Evolutionary conservation across 2,797 vertebrate genomes (phyloP).

Genomic region (Sorex maritimensis): DNA sequence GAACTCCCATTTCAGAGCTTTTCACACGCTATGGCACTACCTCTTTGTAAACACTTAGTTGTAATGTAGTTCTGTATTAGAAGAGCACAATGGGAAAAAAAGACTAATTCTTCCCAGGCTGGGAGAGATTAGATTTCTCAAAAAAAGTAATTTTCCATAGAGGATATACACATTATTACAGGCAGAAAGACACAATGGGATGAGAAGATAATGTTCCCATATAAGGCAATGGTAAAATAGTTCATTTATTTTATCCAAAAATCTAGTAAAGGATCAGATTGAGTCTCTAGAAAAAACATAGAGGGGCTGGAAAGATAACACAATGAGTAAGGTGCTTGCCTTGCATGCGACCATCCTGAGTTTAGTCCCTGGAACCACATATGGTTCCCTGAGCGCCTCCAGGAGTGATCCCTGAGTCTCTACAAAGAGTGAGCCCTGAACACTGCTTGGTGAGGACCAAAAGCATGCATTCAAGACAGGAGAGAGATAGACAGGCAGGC

Average conservation of each 20-base stretch:
- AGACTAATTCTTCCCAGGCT: slow-evolving; percentile 56
- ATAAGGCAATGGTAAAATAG: neutral
- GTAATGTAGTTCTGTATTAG: slow-evolving; percentile 47
- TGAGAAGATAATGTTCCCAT: neutral
- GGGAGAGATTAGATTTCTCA: slow-evolving; percentile 66
- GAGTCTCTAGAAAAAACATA: neutral
- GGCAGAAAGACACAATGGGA: neutral
- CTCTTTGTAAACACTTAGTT: slow-evolving; percentile 69
- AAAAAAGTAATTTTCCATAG: slow-evolving; percentile 74
- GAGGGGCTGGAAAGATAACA: too few relatives aligned
- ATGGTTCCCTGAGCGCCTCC: too few relatives aligned
- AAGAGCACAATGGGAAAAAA: slow-evolving; percentile 47
- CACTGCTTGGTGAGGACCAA: too few relatives aligned
- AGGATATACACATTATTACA: slow-evolving; percentile 28
- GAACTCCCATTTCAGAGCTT: slow-evolving; percentile 58
- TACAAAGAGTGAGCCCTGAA: too few relatives aligned
- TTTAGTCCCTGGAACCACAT: too few relatives aligned
- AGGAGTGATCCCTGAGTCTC: too few relatives aligned
- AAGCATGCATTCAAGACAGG: too few relatives aligned
- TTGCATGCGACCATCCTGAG: too few relatives aligned
- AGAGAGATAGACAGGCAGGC: too few relatives aligned
- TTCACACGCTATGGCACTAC: neutral
- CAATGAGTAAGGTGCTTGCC: too few relatives aligned
- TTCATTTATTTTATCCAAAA: neutral
- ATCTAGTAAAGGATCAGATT: neutral